Evolutionary conservation across 2,888 invertebrate genomes (phyloP).

Genomic region (Petrolisthes cinctipes): DNA sequence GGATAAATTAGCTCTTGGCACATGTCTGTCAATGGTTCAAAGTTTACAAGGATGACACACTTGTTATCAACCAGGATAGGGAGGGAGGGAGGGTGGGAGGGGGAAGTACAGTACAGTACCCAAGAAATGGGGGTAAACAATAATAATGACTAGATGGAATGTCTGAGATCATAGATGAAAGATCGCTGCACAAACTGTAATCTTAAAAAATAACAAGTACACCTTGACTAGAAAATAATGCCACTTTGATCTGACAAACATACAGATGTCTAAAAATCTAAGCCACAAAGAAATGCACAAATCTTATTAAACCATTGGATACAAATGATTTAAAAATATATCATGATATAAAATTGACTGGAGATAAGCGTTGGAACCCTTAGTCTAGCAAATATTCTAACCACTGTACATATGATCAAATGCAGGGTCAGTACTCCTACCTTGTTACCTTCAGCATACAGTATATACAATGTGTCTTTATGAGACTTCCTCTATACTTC

Average conservation of each 20-base stretch:
- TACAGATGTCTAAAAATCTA: slow-evolving; percentile 63
- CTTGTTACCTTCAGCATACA: slow-evolving; percentile 59
- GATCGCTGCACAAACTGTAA: slow-evolving; percentile 63
- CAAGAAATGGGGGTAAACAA: slow-evolving; percentile 56
- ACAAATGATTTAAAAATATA: slow-evolving; percentile 65
- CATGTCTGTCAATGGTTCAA: slow-evolving; percentile 63
- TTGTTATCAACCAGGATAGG: slow-evolving; percentile 39
- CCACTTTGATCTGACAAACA: slow-evolving; percentile 62
- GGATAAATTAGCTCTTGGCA: slow-evolving; percentile 63
- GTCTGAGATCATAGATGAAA: slow-evolving; percentile 64
- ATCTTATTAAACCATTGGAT: slow-evolving; percentile 65
- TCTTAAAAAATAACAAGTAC: slow-evolving; percentile 61
- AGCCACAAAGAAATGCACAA: slow-evolving; percentile 64
- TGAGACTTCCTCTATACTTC: slow-evolving; percentile 63
- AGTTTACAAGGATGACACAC: slow-evolving; percentile 57
- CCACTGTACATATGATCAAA: slow-evolving; percentile 64
- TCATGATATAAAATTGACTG: slow-evolving; percentile 65
- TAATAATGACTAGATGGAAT: slow-evolving; percentile 65
- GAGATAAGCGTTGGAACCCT: slow-evolving; percentile 65
- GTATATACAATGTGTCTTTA: slow-evolving; percentile 61
- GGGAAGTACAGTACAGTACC: slow-evolving; percentile 20
- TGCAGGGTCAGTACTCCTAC: slow-evolving; percentile 62
- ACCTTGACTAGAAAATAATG: slow-evolving; percentile 63
- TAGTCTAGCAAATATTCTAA: slow-evolving; percentile 63
- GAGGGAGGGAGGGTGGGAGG: slow-evolving; percentile 27